Evolutionary conservation across 2,797 vertebrate species (phyloP).

Genomic region (Otolemur crassicaudatus): DNA sequence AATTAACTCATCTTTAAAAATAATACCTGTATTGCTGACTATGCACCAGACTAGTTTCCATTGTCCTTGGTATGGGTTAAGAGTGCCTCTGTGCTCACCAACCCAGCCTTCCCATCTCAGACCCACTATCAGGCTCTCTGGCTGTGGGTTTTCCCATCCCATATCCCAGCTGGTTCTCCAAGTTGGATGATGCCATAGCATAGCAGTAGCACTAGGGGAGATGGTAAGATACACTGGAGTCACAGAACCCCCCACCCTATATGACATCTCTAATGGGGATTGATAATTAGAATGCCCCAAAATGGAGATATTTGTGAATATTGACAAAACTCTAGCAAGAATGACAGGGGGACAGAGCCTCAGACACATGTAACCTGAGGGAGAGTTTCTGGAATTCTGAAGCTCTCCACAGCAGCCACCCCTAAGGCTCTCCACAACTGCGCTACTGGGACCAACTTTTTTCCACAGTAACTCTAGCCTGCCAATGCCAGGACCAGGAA

Average conservation of each 20-base stretch:
- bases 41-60: neutral
- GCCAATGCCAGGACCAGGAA: neutral
- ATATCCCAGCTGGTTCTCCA: neutral
- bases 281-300: neutral
- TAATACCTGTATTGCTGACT: neutral
- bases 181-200: rapidly evolving
- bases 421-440: neutral
- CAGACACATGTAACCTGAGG: neutral
- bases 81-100: rapidly evolving
- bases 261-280: neutral
- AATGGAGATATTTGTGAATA: neutral
- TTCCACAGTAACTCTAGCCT: neutral
- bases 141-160: neutral
- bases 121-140: neutral
- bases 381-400: neutral
- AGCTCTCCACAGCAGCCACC: too few species aligned
- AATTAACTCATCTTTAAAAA: neutral
- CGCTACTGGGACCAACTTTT: neutral
- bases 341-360: neutral
- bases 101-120: neutral
- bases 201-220: neutral
- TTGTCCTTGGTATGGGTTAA: neutral
- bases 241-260: neutral
- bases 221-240: neutral
- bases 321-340: neutral